Conservation (phyloP, 2,113 vertebrate species). For the Prochilodus magdalenae region DNA sequence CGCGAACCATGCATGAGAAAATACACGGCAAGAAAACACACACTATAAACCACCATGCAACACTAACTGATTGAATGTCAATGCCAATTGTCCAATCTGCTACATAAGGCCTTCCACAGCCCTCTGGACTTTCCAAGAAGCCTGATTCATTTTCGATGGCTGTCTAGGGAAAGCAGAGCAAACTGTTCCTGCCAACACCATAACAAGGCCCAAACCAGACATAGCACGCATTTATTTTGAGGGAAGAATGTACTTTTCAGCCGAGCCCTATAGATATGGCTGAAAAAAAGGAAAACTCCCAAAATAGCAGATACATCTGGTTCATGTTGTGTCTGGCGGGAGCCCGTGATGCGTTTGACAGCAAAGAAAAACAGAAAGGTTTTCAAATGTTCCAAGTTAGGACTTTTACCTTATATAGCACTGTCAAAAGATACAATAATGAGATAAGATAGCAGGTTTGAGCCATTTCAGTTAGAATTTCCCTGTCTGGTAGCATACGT, state of each 20-base stretch:
- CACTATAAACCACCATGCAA: neutral
- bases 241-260: constrained; percentile 59
- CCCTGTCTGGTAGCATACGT: neutral
- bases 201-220: constrained; percentile 52
- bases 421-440: neutral
- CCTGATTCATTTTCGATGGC: constrained; percentile 39
- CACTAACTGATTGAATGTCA: constrained; percentile 12
- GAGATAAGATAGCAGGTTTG: neutral
- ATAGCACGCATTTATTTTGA: constrained; percentile 56
- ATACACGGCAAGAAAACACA: neutral
- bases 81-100: constrained; percentile 26
- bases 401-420: constrained; percentile 28
- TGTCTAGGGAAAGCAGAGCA: constrained; percentile 33
- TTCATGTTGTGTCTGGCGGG: constrained; percentile 70
- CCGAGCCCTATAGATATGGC: constrained; percentile 53
- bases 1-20: neutral
- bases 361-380: constrained; percentile 54
- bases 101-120: constrained; percentile 32
- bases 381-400: constrained; percentile 20
- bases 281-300: constrained; percentile 68
- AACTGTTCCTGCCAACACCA: constrained; percentile 55
- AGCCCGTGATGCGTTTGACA: constrained; percentile 58
- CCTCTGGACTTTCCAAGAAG: constrained; percentile 33
- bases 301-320: constrained; percentile 70
- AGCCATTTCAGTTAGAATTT: neutral